Conservation (phyloP, 1,140 invertebrate genomes). For the Drosophila arizonae region DNA sequence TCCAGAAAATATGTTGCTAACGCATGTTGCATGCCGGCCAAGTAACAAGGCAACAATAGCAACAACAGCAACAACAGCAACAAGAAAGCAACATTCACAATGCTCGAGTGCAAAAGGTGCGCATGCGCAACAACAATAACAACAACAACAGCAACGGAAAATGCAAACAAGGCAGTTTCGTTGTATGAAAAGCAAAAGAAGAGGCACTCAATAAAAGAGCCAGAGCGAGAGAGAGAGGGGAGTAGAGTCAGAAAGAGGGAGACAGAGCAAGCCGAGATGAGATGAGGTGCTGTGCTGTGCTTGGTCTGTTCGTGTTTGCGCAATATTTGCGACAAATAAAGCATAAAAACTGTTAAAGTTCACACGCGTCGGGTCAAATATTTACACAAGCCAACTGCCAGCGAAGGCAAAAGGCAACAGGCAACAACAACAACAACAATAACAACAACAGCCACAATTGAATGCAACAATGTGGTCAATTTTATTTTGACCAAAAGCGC, state of each 20-base stretch:
- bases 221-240: constrained; percentile 4
- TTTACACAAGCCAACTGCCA: constrained; percentile 63
- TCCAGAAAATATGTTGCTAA: constrained; percentile 56
- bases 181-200: constrained; percentile 16
- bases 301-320: constrained; percentile 62
- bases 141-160: constrained; percentile 17
- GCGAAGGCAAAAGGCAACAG: constrained; percentile 36
- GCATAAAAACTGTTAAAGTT: constrained; percentile 82
- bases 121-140: constrained; percentile 64
- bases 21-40: constrained; percentile 46
- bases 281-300: constrained; percentile 8
- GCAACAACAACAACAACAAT: not conserved
- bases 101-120: constrained; percentile 76
- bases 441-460: constrained; percentile 13
- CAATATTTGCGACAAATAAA: constrained; percentile 82
- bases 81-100: constrained; percentile 32
- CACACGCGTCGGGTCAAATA: constrained; percentile 80
- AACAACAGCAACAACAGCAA: constrained; percentile 23
- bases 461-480: constrained; percentile 50
- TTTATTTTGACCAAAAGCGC: constrained; percentile 38
- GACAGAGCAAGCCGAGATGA: not conserved
- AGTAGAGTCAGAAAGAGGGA: not conserved
- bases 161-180: constrained; percentile 61
- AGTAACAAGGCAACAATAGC: constrained; percentile 36
- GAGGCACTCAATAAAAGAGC: not conserved